Evolutionary conservation across 2,113 vertebrate species (phyloP).

Genomic region (Crocuta crocuta): DNA sequence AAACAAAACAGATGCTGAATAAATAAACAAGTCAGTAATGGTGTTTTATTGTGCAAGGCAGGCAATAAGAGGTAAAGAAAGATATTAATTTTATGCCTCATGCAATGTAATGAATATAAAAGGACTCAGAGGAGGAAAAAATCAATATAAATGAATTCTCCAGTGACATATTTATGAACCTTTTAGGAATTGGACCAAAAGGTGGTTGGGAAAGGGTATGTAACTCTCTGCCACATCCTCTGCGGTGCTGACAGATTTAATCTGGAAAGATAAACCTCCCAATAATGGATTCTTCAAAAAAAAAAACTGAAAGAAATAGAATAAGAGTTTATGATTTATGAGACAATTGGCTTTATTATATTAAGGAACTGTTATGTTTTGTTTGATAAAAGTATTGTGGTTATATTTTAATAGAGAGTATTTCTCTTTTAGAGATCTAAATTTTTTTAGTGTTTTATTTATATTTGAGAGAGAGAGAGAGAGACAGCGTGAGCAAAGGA

Average conservation of each 20-base stretch:
- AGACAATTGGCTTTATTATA: neutral
- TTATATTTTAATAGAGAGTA: constrained; percentile 1
- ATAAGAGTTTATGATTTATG: neutral
- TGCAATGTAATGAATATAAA: constrained; percentile 58
- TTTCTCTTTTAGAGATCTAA: neutral
- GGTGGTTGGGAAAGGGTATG: neutral
- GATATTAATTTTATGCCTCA: constrained; percentile 52
- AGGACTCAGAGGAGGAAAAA: constrained; percentile 40
- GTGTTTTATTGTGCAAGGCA: neutral
- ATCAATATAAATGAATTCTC: constrained; percentile 68
- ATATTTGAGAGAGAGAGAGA: too few species aligned
- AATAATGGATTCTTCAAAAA: neutral
- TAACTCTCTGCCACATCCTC: neutral
- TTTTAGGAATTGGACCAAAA: constrained; percentile 59
- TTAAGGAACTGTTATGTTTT: neutral
- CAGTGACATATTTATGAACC: constrained; percentile 60
- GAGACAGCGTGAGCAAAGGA: too few species aligned
- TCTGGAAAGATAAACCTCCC: constrained; percentile 3
- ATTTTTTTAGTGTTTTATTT: too few species aligned
- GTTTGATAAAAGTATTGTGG: neutral
- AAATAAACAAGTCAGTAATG: constrained; percentile 28
- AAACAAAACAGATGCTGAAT: constrained; percentile 17
- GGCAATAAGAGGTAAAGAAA: neutral
- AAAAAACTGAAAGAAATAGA: neutral
- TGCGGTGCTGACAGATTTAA: constrained; percentile 48